phyloP scores from a whole-genome alignment of 2,888 invertebrate species.

The Bombylius major region DNA sequence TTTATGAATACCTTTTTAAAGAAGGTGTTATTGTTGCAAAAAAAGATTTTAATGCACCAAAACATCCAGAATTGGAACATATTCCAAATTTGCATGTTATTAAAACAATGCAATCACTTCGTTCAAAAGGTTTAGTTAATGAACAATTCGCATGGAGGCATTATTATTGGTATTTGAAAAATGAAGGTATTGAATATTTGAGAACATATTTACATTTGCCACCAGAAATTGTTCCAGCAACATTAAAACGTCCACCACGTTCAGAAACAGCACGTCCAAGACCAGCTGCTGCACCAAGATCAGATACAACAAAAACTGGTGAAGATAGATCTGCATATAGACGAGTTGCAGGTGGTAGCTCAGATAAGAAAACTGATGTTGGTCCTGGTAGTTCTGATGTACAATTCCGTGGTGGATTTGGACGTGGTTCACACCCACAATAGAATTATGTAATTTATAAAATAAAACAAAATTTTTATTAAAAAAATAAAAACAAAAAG shows the following conservation, averaged over 20 bases:
- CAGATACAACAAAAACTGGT: conserved; percentile 56
- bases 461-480: not conserved
- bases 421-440: conserved; percentile 51
- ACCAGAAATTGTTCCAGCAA: conserved; percentile 96
- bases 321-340: conserved; percentile 79
- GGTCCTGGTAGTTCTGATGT: conserved; percentile 88
- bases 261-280: conserved; percentile 76
- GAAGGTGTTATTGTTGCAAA: conserved; percentile 99
- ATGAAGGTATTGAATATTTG: conserved; percentile 95
- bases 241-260: conserved; percentile 81
- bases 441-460: conserved; percentile 10
- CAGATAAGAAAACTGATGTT: conserved; percentile 93
- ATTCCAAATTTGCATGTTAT: conserved; percentile 98
- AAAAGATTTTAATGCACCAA: conserved; percentile 96
- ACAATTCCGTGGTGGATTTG: conserved; percentile 82
- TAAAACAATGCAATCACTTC: conserved; percentile 92
- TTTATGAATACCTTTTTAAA: conserved; percentile 96
- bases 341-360: conserved; percentile 56
- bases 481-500: not conserved
- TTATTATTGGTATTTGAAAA: conserved; percentile 95
- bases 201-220: conserved; percentile 92
- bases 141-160: conserved; percentile 99
- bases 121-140: conserved; percentile 93
- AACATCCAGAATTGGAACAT: conserved; percentile 88
- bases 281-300: conserved; percentile 50